Evolutionary conservation across 2,113 vertebrate genomes (phyloP).

Genomic region (Rhombomys opimus): DNA sequence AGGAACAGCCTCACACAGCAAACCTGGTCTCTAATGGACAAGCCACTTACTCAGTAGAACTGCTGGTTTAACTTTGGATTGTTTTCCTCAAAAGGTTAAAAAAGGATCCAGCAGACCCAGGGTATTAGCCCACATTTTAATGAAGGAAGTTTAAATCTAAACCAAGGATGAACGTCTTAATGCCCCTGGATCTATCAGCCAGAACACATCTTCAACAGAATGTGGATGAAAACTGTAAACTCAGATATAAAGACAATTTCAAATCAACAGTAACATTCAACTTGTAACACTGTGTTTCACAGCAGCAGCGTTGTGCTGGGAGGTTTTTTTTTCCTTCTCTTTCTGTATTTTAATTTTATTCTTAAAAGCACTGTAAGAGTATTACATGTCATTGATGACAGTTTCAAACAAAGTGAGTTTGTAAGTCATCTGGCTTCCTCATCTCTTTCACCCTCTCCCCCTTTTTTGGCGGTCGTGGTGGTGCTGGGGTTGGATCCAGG

Average conservation of each 20-base stretch:
- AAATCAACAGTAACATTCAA: background rate
- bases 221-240: background rate
- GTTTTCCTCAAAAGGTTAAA: background rate
- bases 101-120: background rate
- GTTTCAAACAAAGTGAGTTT: background rate
- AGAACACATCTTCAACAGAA: slow-evolving; percentile 7
- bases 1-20: background rate
- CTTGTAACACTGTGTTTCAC: background rate
- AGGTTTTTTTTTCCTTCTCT: background rate
- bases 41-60: background rate
- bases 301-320: background rate
- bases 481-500: background rate
- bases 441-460: background rate
- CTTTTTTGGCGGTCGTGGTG: background rate
- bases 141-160: slow-evolving; percentile 7
- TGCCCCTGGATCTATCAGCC: background rate
- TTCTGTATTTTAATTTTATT: background rate
- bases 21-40: background rate
- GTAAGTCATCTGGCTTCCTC: background rate
- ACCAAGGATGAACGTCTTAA: background rate
- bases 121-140: background rate
- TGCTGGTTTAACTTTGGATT: background rate
- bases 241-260: slow-evolving; percentile 1
- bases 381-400: background rate
- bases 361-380: background rate